Base-by-base conservation (phyloP, 2,797 vertebrate species). In the Petrocephalus sullivani region DNA sequence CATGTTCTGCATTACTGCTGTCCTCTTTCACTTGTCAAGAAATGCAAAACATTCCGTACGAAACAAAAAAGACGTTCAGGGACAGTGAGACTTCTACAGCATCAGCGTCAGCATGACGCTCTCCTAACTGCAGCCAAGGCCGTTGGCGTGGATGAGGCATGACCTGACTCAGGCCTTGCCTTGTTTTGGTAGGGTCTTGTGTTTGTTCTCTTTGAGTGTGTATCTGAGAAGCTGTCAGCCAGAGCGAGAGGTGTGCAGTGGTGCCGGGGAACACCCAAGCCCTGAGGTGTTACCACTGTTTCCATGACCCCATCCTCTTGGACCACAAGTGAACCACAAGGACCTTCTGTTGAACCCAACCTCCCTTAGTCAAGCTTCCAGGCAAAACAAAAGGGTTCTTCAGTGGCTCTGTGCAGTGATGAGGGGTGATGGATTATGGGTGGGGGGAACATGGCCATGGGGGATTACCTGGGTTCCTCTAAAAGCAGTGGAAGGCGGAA, bases 381-480 rank as follows among this genome's bases (percentile, higher is more conserved):
- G 19, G 19, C n/a, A 16, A 81, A 81, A 81, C 41, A 81, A 49
- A 21, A 49, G 41, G 41, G 7, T 49, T 81, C 16, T 49, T 21
- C 37, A 46, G 54, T 8, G 51, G 75, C 75, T 21, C 16, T n/a
- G n/a, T 10, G 37, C 56, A 23, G 56, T 83, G 57, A 37, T 16
- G 54, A 61, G n/a, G 57, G 58, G n/a, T 56, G 1, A 60, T 37
- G n/a, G 54, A 61, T 21, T n/a, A 51, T 0, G 53, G 33, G 0
- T n/a, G 33, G 49, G 4, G 51, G 71, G 78, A 3, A 3, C 23
- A 16, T 19, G 12, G 49, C 16, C 28, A 51, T 21, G 28, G 19
- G 88, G n/a, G 82, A 91, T 96, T 93, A 99, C 98, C 97, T 98
- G 90, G 96, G 96, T 92, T 99, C 98, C 89, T 97, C 98, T 54